Evolutionary conservation across 1,140 invertebrate genomes (phyloP).

Genomic region (Drosophila punjabiensis): DNA sequence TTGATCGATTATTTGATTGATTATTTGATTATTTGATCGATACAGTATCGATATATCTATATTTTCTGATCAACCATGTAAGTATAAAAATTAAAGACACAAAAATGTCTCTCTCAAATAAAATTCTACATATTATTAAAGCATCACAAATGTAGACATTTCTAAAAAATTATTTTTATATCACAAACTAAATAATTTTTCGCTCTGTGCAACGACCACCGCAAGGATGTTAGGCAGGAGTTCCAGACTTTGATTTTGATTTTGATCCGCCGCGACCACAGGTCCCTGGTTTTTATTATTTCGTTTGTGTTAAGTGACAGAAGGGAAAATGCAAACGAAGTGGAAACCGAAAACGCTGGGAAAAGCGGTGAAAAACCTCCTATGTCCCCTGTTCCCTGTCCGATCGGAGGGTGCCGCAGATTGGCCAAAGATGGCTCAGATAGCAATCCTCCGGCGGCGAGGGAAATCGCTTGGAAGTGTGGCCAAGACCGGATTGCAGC

Average conservation of each 20-base stretch:
- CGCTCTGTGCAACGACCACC: not conserved
- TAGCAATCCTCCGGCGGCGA: too few relatives aligned
- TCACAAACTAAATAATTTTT: not conserved
- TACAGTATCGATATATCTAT: not conserved
- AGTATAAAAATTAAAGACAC: not conserved
- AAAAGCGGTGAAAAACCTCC: not conserved
- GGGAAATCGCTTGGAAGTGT: conserved; percentile 23
- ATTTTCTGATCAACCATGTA: not conserved
- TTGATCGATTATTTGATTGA: too few relatives aligned
- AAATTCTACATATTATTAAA: not conserved
- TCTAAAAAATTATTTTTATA: not conserved
- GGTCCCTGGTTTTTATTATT: conserved; percentile 23
- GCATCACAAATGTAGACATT: not conserved
- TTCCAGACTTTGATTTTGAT: conserved; percentile 37
- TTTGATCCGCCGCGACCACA: conserved; percentile 22
- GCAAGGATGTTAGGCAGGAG: conserved; percentile 14
- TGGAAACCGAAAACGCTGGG: conserved; percentile 29
- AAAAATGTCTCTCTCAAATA: not conserved
- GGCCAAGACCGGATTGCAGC: conserved; percentile 9
- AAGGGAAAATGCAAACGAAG: conserved; percentile 49
- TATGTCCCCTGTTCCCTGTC: not conserved
- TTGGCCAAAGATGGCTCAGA: conserved; percentile 11
- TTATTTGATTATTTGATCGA: too few relatives aligned
- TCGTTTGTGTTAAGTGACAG: conserved; percentile 34
- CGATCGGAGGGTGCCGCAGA: conserved; percentile 18